Percentiles rank a stretch among this genome's conserved stretches.
These are phyloP conservation scores for Drosophila putrida DNA, from an alignment of 2,888 invertebrate species.

Conservation along the genomic window DNA sequence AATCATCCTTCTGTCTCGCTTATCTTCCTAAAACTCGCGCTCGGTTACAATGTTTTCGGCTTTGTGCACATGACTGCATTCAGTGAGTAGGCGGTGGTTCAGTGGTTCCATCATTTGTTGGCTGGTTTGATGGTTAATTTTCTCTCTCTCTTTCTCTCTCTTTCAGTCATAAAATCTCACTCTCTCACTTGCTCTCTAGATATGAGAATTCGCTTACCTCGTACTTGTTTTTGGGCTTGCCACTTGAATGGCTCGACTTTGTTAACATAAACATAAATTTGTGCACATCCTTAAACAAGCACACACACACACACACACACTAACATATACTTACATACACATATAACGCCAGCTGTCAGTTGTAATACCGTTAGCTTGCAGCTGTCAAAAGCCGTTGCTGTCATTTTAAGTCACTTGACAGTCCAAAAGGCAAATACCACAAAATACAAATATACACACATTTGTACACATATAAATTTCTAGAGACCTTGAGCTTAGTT, in stretches of 20 bases:
- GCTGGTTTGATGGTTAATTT: neutral
- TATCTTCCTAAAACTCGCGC: slow-evolving; percentile 68
- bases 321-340: slow-evolving; percentile 3
- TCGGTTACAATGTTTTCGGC: slow-evolving; percentile 67
- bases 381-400: slow-evolving; percentile 75
- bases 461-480: slow-evolving; percentile 7
- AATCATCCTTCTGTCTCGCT: slow-evolving; percentile 10
- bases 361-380: slow-evolving; percentile 73
- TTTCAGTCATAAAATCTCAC: neutral
- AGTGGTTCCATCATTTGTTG: slow-evolving; percentile 3
- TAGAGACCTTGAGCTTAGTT: neutral
- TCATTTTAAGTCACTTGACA: slow-evolving; percentile 75
- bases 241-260: slow-evolving; percentile 77
- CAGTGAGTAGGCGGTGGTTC: slow-evolving; percentile 32
- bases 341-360: slow-evolving; percentile 71
- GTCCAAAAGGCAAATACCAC: slow-evolving; percentile 39
- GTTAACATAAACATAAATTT: slow-evolving; percentile 80
- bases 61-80: slow-evolving; percentile 77
- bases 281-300: slow-evolving; percentile 50
- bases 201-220: slow-evolving; percentile 17
- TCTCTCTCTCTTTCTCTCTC: neutral
- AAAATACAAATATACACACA: neutral
- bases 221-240: slow-evolving; percentile 75
- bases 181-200: neutral
- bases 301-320: slow-evolving; percentile 21